Base-by-base conservation (phyloP, 2,113 vertebrate genomes). In the Gymnorhina tibicen region DNA sequence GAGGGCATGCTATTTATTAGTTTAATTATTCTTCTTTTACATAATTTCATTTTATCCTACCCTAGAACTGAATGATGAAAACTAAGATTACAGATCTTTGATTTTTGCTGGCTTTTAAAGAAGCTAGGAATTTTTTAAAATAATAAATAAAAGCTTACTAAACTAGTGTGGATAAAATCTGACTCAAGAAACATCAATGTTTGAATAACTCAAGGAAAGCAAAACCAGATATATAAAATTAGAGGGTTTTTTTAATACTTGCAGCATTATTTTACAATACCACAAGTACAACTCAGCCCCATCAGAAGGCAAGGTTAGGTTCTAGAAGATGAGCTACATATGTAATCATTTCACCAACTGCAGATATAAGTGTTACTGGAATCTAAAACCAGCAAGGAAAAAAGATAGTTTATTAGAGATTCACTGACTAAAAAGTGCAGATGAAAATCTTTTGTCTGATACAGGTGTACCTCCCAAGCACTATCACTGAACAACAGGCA, bases 321-420 rank as follows among this genome's bases (percentile, higher is more conserved):
- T 76, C 28, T 83, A 39, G 92, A 98, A 98, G 98, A 97, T 93
- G 92, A 95, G 79, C 93, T 96, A 94, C 89, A 92, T 94, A 94
- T 97, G 95, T 97, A 98, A 98, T 97, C 94, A 98, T 98, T 97
- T 98, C 97, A 96, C 87, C 93, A 97, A 58, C 95, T 98, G 95
- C 93, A 98, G 97, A 98, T 98, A 98, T 96, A 98, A 98, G 85
- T 98, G 97, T 98, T 98, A 98, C 93, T 98, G 96, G 95, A 97
- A 97, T 97, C 89, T 97, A 95, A 98, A 98, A 96, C 84, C 94
- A 97, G 72, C 89, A 97, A 98, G 96, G 93, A 96, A 96, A 98
- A 98, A 96, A 97, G 55, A 93, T 93, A 42, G 46, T 83, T 97
- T 98, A 97, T 98, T 59, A 59, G 56, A 59, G 58, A 26, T 8